Conservation (phyloP, 2,113 vertebrate species). For the Mirounga angustirostris region DNA sequence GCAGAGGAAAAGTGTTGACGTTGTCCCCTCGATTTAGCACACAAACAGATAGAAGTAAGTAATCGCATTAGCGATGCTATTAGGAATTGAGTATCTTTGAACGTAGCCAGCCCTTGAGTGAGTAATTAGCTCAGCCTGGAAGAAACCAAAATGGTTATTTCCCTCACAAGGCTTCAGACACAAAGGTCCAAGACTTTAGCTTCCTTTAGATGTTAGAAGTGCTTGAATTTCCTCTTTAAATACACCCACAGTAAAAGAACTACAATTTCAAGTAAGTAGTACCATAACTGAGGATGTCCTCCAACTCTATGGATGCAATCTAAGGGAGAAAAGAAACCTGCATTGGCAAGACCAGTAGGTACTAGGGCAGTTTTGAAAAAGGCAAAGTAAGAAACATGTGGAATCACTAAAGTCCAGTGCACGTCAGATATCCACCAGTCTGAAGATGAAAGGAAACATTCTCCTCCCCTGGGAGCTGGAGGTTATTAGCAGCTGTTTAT, state of each 20-base stretch:
- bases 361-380: constrained; percentile 22
- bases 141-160: constrained; percentile 59
- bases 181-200: neutral
- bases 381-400: constrained; percentile 49
- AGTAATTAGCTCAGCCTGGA: constrained; percentile 70
- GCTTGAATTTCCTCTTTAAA: constrained; percentile 62
- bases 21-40: neutral
- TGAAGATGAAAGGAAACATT: constrained; percentile 80
- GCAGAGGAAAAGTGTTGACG: neutral
- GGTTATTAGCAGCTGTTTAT: constrained; percentile 87
- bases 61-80: constrained; percentile 59
- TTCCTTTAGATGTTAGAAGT: neutral
- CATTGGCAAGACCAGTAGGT: constrained; percentile 2
- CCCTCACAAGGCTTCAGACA: neutral
- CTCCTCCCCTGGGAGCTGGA: constrained; percentile 69
- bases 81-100: constrained; percentile 52
- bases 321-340: neutral
- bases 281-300: neutral
- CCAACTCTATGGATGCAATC: neutral
- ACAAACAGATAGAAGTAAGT: constrained; percentile 20
- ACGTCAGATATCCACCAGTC: constrained; percentile 71
- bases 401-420: constrained; percentile 67
- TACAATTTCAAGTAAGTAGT: neutral
- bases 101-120: constrained; percentile 49
- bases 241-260: neutral